Conservation (phyloP, 2,888 invertebrate species). For the Andricus quercusramuli region DNA sequence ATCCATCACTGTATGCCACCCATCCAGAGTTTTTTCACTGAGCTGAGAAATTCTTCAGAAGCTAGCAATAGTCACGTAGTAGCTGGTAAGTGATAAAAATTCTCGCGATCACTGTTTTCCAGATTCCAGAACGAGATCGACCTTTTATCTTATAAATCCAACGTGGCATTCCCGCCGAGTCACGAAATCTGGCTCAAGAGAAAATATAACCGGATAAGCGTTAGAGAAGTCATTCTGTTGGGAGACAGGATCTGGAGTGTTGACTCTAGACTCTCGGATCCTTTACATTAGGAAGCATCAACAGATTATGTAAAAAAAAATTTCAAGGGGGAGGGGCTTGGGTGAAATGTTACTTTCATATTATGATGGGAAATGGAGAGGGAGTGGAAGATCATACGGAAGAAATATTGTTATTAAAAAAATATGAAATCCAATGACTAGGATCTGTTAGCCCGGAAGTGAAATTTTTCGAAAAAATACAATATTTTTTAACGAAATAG, state of each 20-base stretch:
- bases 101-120: background rate
- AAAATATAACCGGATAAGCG: constrained; percentile 12
- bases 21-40: background rate
- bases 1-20: background rate
- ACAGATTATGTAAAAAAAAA: too few relatives aligned
- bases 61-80: constrained; percentile 15
- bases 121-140: constrained; percentile 38
- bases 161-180: constrained; percentile 25
- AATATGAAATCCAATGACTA: too few relatives aligned
- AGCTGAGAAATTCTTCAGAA: constrained; percentile 33
- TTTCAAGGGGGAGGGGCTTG: too few relatives aligned
- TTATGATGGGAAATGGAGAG: too few relatives aligned
- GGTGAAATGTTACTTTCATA: too few relatives aligned
- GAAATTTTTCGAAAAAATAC: too few relatives aligned
- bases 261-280: background rate
- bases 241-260: background rate
- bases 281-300: too few relatives aligned
- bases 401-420: too few relatives aligned
- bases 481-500: too few relatives aligned
- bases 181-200: constrained; percentile 23
- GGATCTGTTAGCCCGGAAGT: too few relatives aligned
- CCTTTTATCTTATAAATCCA: constrained; percentile 13
- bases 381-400: too few relatives aligned
- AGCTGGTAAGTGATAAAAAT: constrained; percentile 4
- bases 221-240: constrained; percentile 2